These are phyloP conservation scores for Herpailurus yagouaroundi DNA, from an alignment of 2,113 vertebrate genomes.

Conservation along the genomic window DNA sequence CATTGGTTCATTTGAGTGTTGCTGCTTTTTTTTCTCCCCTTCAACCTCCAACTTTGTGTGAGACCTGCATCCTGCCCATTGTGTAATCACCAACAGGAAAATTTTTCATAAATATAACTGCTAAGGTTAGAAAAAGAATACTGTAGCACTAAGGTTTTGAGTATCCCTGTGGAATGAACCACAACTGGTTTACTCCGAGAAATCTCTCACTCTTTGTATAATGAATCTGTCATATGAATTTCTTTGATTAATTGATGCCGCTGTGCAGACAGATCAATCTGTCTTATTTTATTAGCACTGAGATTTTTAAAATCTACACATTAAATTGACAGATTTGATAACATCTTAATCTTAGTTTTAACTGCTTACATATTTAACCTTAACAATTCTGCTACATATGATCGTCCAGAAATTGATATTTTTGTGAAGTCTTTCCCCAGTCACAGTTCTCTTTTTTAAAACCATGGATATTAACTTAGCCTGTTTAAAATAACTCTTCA, in stretches of 20 bases:
- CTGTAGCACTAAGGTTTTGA: not conserved
- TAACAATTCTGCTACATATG: not conserved
- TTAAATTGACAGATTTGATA: constrained; percentile 38
- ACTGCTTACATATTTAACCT: not conserved
- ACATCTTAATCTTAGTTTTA: constrained; percentile 41
- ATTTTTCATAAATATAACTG: not conserved
- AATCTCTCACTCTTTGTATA: not conserved
- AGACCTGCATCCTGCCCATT: not conserved
- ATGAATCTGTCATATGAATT: not conserved
- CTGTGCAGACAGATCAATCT: not conserved
- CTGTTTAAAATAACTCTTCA: not conserved
- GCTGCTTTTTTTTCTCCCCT: not conserved
- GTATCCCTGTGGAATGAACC: not conserved
- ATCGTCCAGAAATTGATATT: not conserved
- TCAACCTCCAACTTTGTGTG: not conserved
- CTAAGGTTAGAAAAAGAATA: not conserved
- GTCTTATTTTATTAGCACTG: constrained; percentile 11
- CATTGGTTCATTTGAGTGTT: not conserved
- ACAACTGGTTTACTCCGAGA: not conserved
- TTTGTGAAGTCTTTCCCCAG: not conserved
- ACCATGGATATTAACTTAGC: not conserved
- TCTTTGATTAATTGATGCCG: constrained; percentile 41
- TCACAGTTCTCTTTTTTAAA: not conserved
- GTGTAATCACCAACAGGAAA: not conserved
- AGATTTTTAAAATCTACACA: constrained; percentile 17